Conservation (phyloP, 2,797 vertebrate species). For the Galaxias olidus region DNA sequence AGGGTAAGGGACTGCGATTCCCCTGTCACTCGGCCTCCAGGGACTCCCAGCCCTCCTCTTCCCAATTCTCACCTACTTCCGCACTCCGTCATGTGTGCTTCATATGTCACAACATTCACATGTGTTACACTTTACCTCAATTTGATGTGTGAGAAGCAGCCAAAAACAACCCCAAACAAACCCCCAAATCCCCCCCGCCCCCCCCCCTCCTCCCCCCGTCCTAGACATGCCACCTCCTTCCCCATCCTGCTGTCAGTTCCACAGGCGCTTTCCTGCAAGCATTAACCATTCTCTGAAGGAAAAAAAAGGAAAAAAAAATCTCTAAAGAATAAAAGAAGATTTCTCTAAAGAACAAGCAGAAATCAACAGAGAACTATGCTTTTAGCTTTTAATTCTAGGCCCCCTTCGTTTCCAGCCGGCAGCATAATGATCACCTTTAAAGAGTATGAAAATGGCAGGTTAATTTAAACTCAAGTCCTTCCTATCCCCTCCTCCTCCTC, state of each 20-base stretch:
- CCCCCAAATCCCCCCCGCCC: background rate
- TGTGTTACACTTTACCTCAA: conserved; percentile 77
- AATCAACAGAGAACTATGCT: conserved; percentile 83
- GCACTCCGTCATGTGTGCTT: conserved; percentile 68
- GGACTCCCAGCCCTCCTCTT: conserved; percentile 63
- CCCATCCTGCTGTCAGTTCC: conserved; percentile 26
- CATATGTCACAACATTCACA: conserved; percentile 77
- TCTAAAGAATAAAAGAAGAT: conserved; percentile 79
- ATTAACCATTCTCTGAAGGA: conserved; percentile 54
- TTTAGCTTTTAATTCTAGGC: conserved; percentile 78
- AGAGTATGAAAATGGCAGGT: conserved; percentile 76
- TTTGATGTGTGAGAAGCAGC: conserved; percentile 80
- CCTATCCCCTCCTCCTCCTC: conserved; percentile 30
- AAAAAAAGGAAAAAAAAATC: conserved; percentile 21
- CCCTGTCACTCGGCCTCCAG: conserved; percentile 49
- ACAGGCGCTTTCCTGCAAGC: conserved; percentile 38
- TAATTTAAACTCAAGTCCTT: conserved; percentile 69
- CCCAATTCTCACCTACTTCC: conserved; percentile 78
- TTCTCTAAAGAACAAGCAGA: conserved; percentile 79
- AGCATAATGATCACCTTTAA: conserved; percentile 83
- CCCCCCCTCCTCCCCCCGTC: background rate
- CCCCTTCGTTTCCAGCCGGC: conserved; percentile 83
- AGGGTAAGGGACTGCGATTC: conserved; percentile 35
- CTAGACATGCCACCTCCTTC: conserved; percentile 22
- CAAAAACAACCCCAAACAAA: conserved; percentile 56